Percentiles rank a stretch among this genome's conserved stretches.
These are phyloP conservation scores for Dioctria linearis DNA, from an alignment of 2,888 invertebrate genomes.

Conservation along the genomic window DNA sequence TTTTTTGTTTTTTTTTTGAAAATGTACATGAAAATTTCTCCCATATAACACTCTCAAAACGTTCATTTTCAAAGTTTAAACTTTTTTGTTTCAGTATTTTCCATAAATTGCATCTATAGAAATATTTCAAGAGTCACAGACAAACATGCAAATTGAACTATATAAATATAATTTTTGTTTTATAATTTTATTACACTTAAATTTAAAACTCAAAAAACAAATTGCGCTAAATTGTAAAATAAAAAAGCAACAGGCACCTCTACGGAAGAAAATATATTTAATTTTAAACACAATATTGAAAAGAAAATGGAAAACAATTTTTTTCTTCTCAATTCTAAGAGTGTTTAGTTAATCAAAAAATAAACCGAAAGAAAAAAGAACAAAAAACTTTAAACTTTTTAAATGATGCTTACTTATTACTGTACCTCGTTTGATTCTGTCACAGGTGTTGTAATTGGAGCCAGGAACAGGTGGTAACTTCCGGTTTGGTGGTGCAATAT, in stretches of 20 bases:
- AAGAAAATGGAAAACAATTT: slow-evolving; percentile 62
- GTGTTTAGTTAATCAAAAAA: too few relatives aligned
- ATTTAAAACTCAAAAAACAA: too few relatives aligned
- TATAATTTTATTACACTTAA: too few relatives aligned
- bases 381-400: slow-evolving; percentile 60
- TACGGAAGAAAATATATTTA: neutral
- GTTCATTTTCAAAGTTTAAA: neutral
- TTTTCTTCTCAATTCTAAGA: neutral
- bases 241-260: slow-evolving; percentile 27
- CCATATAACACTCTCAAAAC: too few relatives aligned
- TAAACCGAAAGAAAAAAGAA: too few relatives aligned
- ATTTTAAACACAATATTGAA: neutral
- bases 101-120: neutral
- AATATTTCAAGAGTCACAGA: neutral
- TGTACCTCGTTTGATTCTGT: slow-evolving; percentile 94
- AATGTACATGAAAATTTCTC: neutral
- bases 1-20: neutral
- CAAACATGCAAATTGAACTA: neutral
- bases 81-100: slow-evolving; percentile 11
- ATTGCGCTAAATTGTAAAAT: neutral
- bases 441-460: slow-evolving; percentile 94
- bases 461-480: slow-evolving; percentile 94
- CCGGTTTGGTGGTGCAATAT: slow-evolving; percentile 93
- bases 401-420: slow-evolving; percentile 84
- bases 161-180: neutral